Percentiles rank a stretch among this genome's conserved stretches.
Evolutionary conservation across 2,113 vertebrate genomes (phyloP).

Genomic region (Chionodraco myersi): DNA sequence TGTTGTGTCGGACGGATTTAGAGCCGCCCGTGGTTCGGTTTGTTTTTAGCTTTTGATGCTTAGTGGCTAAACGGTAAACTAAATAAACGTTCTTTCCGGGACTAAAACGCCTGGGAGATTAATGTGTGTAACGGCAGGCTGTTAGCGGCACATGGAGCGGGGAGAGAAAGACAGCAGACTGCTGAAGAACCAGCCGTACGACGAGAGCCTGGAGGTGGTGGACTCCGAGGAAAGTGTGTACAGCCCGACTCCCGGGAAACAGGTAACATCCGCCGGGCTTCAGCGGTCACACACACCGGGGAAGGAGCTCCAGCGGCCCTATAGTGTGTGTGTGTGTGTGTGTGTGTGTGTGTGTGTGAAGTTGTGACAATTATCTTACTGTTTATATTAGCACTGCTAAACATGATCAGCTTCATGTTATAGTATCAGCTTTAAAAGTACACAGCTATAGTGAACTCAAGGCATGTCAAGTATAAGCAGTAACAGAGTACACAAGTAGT

Average conservation of each 20-base stretch:
- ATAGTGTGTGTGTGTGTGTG: background rate
- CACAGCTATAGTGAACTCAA: no score
- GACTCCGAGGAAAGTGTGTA: slow-evolving; percentile 86
- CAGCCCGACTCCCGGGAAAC: slow-evolving; percentile 71
- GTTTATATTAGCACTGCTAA: background rate
- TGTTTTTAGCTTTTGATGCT: no score
- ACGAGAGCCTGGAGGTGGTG: slow-evolving; percentile 91
- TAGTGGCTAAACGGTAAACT: no score
- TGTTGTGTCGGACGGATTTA: no score
- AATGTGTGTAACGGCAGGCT: background rate
- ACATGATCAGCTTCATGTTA: background rate
- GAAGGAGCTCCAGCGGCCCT: background rate
- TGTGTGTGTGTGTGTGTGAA: no score
- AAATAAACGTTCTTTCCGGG: accelerated
- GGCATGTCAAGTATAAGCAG: no score
- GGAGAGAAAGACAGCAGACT: slow-evolving; percentile 63
- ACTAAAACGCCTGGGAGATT: no score
- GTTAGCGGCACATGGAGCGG: slow-evolving; percentile 50
- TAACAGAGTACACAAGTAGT: background rate
- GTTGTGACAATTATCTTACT: background rate
- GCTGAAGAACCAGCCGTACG: slow-evolving; percentile 89
- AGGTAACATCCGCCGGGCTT: slow-evolving; percentile 2
- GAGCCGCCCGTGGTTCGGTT: no score
- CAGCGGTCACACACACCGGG: no score
- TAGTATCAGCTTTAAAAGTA: no score